Conservation (phyloP, 2,113 vertebrate genomes). For the Maccullochella peelii region DNA sequence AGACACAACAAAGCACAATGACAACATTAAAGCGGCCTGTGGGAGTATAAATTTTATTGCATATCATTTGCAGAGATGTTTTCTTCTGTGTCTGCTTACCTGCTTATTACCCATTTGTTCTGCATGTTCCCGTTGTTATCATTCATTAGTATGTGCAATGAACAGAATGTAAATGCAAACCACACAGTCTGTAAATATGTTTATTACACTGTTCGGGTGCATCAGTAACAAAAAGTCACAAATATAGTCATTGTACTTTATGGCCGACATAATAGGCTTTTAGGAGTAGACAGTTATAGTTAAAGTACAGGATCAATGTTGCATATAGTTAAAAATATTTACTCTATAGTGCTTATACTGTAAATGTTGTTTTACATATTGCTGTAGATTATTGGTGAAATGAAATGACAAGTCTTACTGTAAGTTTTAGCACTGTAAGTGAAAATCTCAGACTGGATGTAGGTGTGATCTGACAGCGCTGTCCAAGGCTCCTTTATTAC, state of each 20-base stretch:
- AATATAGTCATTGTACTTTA: conserved; percentile 47
- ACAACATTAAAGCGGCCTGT: conserved; percentile 30
- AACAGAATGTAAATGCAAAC: conserved; percentile 69
- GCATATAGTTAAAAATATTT: conserved; percentile 57
- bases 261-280: conserved; percentile 37
- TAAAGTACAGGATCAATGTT: conserved; percentile 63
- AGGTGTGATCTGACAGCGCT: conserved; percentile 34
- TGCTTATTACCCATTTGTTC: conserved; percentile 11
- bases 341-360: conserved; percentile 66
- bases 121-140: conserved; percentile 40
- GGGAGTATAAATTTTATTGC: conserved; percentile 1
- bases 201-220: conserved; percentile 52
- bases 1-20: conserved; percentile 31
- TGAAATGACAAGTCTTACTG: conserved; percentile 62
- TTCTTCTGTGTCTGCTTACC: not conserved
- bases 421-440: conserved; percentile 60
- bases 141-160: conserved; percentile 38
- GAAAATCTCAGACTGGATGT: conserved; percentile 51
- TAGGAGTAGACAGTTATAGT: conserved; percentile 49
- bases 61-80: conserved; percentile 3
- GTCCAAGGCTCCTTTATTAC: conserved; percentile 38
- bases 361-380: conserved; percentile 71
- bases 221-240: conserved; percentile 44
- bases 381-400: conserved; percentile 63
- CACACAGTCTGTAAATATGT: conserved; percentile 69